Percentiles rank a stretch among this genome's conserved stretches.
Conservation (phyloP, 1,140 invertebrate genomes). For the Coptotermes formosanus region DNA sequence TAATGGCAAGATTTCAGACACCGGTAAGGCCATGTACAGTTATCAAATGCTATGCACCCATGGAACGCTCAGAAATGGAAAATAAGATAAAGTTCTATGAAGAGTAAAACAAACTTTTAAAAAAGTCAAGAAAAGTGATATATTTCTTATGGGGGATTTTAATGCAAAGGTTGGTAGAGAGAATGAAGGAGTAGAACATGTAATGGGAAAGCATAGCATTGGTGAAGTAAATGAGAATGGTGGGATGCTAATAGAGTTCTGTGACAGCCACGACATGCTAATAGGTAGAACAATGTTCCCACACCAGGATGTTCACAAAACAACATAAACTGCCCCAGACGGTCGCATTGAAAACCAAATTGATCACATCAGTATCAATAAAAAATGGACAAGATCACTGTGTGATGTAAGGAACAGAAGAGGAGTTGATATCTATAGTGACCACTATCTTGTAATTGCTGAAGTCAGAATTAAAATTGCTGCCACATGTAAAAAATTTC, state of each 20-base stretch:
- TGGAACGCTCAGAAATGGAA: neutral
- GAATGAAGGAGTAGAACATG: neutral
- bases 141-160: too few relatives aligned
- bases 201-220: too few relatives aligned
- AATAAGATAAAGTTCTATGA: neutral
- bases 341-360: too few relatives aligned
- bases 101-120: neutral
- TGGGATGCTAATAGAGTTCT: neutral
- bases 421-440: neutral
- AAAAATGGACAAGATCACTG: neutral
- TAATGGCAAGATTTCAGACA: neutral
- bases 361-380: neutral
- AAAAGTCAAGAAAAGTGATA: neutral
- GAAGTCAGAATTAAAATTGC: too few relatives aligned
- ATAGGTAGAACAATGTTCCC: neutral
- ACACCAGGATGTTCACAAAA: too few relatives aligned
- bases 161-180: too few relatives aligned
- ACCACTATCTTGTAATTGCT: too few relatives aligned
- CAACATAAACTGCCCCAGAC: too few relatives aligned
- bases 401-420: slow-evolving; percentile 12
- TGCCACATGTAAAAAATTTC: too few relatives aligned
- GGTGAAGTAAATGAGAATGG: too few relatives aligned
- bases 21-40: neutral
- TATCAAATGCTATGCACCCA: neutral
- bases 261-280: neutral